Base-by-base conservation (phyloP, 30 jellyfish, hydroid and myxozoan genomes). In the Calvadosia cruxmelitensis region DNA sequence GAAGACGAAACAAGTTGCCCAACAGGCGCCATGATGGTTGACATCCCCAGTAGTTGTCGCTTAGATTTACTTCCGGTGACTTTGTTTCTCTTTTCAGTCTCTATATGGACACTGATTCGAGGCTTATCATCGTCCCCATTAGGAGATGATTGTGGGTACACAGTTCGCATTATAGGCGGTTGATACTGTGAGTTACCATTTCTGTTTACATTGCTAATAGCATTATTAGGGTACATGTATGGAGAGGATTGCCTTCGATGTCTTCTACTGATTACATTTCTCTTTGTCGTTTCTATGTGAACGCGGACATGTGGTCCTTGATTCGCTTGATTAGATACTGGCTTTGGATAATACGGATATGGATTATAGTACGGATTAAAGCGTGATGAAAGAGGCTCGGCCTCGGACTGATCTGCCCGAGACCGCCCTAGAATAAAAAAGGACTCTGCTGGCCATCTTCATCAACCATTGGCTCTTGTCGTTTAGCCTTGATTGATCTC, bases 351-450 rank as follows among this genome's bases (percentile, higher is more conserved):
- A 42, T 42, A 42, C 20, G 10, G 57, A 5, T 5, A 20, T 42
- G 57, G 57, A 42, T 42, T 42, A 42, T 42, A 42, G 20, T 42
- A 42, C 10, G 57, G 57, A 42, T 42, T 42, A 42, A 42, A 42
- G 57, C 57, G 57, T 20, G 10, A 20, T 42, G 57, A 5, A 5
- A 42, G 57, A 42, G 57, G 57, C 57, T 42, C 57, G 57, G 57
- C 77, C 73, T 35, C 75, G 34, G 80, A 63, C 31, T 48, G 67
- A 53, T 79, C 92, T 82, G 81, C 86, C 95, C 93, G 95, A 89
- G 98, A 88, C 98, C 98, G 95, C 98, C 92, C 78, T 83, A 89
- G 98, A 81, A 89, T 89, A 89, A 89, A 89, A 89, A 89, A 89
- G 70, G 81, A 66, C 52, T 42, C 57, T 42, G 57, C 20, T 42